Conservation (phyloP, 2,113 vertebrate genomes). For the Seriola rivoliana region DNA sequence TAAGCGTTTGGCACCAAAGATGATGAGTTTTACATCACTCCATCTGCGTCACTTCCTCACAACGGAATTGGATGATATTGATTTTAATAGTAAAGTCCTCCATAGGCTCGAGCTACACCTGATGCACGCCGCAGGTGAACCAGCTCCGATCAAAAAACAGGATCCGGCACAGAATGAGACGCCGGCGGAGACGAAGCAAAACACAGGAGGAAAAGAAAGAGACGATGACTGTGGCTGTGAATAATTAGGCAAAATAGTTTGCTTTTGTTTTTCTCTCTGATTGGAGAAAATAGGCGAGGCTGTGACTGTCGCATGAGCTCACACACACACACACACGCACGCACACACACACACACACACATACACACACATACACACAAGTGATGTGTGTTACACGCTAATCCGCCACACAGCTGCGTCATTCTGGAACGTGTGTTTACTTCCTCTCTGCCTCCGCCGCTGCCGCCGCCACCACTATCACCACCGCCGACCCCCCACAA, state of each 20-base stretch:
- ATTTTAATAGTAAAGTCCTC: slow-evolving; percentile 16
- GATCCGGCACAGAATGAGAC: slow-evolving; percentile 17
- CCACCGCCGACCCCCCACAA: slow-evolving; percentile 50
- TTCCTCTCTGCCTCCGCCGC: slow-evolving; percentile 52
- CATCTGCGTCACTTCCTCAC: neutral
- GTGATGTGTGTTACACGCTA: slow-evolving; percentile 42
- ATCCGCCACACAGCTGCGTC: slow-evolving; percentile 70
- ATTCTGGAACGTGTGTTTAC: slow-evolving; percentile 64
- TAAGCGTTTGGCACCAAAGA: neutral
- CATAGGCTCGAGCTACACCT: neutral
- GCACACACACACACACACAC: no score
- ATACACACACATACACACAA: slow-evolving; percentile 20
- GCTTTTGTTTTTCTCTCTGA: slow-evolving; percentile 73
- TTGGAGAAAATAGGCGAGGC: slow-evolving; percentile 68
- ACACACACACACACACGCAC: slow-evolving; percentile 5
- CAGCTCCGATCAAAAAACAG: slow-evolving; percentile 42
- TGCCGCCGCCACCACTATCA: neutral
- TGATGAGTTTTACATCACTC: no score
- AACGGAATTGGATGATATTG: neutral
- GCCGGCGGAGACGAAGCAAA: slow-evolving; percentile 9
- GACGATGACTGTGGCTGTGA: slow-evolving; percentile 52
- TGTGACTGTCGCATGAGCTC: slow-evolving; percentile 49
- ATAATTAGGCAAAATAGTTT: slow-evolving; percentile 72
- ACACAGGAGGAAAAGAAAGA: slow-evolving; percentile 4
- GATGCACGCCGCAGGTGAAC: slow-evolving; percentile 45